Evolutionary conservation across 2,888 invertebrate species (phyloP).

Genomic region (Pegoplata infirma): DNA sequence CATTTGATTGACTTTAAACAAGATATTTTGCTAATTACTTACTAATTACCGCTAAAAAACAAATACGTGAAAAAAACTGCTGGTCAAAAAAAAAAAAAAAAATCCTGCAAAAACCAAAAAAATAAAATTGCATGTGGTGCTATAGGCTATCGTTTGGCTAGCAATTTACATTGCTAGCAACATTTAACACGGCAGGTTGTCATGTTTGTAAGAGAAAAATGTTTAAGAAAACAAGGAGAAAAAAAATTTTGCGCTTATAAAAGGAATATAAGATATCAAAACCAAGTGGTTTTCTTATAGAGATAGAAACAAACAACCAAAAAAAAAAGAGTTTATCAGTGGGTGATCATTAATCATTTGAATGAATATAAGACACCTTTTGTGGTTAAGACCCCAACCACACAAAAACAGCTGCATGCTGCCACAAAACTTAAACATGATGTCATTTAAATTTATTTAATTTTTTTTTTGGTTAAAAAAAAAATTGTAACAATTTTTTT

Average conservation of each 20-base stretch:
- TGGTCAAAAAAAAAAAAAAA: neutral
- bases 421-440: constrained; percentile 54
- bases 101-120: constrained; percentile 23
- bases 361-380: constrained; percentile 44
- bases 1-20: constrained; percentile 64
- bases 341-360: constrained; percentile 60
- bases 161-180: constrained; percentile 36
- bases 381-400: constrained; percentile 45
- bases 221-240: no score
- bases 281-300: constrained; percentile 21
- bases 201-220: neutral
- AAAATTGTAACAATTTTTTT: constrained; percentile 45
- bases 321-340: constrained; percentile 43
- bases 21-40: constrained; percentile 64
- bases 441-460: constrained; percentile 53
- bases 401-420: constrained; percentile 58
- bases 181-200: constrained; percentile 50
- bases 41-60: constrained; percentile 62
- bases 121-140: constrained; percentile 21
- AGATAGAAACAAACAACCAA: constrained; percentile 9
- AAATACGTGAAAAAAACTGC: constrained; percentile 34
- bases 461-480: no score
- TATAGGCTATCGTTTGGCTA: constrained; percentile 13
- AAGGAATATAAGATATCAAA: constrained; percentile 37
- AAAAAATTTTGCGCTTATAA: neutral